Evolutionary conservation across 2,797 vertebrate genomes (phyloP).

Genomic region (Halcyon smyrnensis): DNA sequence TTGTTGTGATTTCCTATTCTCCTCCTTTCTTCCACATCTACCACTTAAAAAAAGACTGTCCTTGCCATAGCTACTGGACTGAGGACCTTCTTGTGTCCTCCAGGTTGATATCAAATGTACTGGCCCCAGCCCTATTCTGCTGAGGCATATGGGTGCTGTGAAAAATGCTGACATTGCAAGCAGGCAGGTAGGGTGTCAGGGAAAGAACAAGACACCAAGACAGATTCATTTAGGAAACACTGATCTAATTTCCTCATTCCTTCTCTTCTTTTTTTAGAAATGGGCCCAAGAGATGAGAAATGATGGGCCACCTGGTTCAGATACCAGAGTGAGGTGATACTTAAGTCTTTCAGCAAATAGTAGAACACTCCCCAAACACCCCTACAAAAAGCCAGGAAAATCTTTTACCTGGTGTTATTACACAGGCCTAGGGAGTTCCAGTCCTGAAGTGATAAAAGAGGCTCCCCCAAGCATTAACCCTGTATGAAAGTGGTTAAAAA

Average conservation of each 20-base stretch:
- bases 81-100: background rate
- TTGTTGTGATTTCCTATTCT: accelerated
- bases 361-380: background rate
- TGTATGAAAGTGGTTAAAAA: background rate
- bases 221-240: background rate
- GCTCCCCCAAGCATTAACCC: background rate
- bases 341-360: background rate
- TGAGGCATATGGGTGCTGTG: accelerated
- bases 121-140: background rate
- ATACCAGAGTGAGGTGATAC: accelerated
- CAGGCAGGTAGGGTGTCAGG: background rate
- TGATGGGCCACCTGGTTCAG: background rate
- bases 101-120: background rate
- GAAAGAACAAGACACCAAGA: background rate
- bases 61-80: background rate
- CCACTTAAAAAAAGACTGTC: background rate
- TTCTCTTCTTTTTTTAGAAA: background rate
- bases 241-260: background rate
- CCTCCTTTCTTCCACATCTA: background rate
- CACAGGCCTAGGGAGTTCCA: background rate
- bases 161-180: background rate
- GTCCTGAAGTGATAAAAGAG: background rate
- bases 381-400: background rate
- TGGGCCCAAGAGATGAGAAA: background rate
- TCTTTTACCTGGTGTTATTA: background rate